A percentile compares a stretch with the other conserved stretches of the same genome.
Conservation (phyloP, 2,113 vertebrate species). For the Sapajus apella region DNA sequence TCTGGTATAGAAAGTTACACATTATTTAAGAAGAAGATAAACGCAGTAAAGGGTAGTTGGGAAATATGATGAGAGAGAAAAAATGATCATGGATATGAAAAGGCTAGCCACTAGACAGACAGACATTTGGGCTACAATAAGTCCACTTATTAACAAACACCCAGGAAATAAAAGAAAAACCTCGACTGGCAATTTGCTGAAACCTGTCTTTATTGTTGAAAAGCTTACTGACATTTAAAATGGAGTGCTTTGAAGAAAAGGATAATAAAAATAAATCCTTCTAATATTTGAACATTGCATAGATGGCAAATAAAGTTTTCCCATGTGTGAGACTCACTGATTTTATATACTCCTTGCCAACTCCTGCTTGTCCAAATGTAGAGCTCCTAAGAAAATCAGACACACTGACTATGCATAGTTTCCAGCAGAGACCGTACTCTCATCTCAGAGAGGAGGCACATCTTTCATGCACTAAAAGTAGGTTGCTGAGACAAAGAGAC, state of each 20-base stretch:
- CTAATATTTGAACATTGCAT: conserved; percentile 68
- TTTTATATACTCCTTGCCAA: conserved; percentile 47
- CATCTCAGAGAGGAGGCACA: not conserved
- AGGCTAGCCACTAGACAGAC: not conserved
- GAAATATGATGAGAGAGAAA: not conserved
- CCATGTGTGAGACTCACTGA: conserved; percentile 11
- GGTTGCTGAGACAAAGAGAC: conserved; percentile 53
- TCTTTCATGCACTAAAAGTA: not conserved
- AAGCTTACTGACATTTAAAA: conserved; percentile 74
- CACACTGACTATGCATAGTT: not conserved
- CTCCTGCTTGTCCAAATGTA: conserved; percentile 3
- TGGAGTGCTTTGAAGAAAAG: conserved; percentile 62
- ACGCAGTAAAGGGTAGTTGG: not conserved
- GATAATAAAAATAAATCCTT: conserved; percentile 68
- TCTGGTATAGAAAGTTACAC: conserved; percentile 45
- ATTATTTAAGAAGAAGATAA: conserved; percentile 46
- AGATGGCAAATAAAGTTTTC: conserved; percentile 37
- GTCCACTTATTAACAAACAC: conserved; percentile 54
- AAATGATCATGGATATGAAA: not conserved
- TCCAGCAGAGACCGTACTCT: not conserved
- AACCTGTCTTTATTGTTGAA: conserved; percentile 62
- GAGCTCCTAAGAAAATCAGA: conserved; percentile 45
- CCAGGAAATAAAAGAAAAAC: conserved; percentile 40
- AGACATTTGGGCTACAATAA: not conserved
- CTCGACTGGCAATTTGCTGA: conserved; percentile 52